Evolutionary conservation across 2,797 vertebrate species (phyloP).

Genomic region (Typhlichthys eigenmanni): DNA sequence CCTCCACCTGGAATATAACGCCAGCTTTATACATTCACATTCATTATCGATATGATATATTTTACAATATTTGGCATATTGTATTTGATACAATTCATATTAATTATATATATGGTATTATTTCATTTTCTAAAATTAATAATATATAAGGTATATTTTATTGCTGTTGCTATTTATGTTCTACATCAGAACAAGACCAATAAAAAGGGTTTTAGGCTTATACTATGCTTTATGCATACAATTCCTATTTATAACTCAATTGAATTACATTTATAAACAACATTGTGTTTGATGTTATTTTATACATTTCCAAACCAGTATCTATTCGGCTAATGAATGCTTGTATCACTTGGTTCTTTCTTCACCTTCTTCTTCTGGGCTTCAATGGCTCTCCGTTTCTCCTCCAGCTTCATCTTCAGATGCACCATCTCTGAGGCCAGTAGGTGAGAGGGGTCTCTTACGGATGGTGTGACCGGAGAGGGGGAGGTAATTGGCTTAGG

Average conservation of each 20-base stretch:
- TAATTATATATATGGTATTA: constrained; percentile 1
- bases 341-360: background rate
- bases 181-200: too few relatives aligned
- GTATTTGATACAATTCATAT: background rate
- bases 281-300: too few relatives aligned
- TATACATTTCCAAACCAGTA: too few relatives aligned
- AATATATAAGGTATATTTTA: background rate
- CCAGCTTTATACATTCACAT: background rate
- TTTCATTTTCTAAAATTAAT: too few relatives aligned
- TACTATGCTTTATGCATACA: too few relatives aligned
- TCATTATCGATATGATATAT: background rate
- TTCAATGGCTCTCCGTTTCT: constrained; percentile 96
- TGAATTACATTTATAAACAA: too few relatives aligned
- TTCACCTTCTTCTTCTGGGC: constrained; percentile 92
- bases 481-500: constrained; percentile 69
- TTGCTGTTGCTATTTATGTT: too few relatives aligned
- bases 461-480: constrained; percentile 69
- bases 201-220: too few relatives aligned
- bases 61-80: background rate
- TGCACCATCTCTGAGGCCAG: constrained; percentile 97
- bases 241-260: too few relatives aligned
- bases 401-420: constrained; percentile 95
- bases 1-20: constrained; percentile 80
- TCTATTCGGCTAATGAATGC: too few relatives aligned
- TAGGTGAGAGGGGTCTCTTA: constrained; percentile 88